Evolutionary conservation across 2,888 invertebrate species (phyloP).

Genomic region (Rhyacophila evoluta): DNA sequence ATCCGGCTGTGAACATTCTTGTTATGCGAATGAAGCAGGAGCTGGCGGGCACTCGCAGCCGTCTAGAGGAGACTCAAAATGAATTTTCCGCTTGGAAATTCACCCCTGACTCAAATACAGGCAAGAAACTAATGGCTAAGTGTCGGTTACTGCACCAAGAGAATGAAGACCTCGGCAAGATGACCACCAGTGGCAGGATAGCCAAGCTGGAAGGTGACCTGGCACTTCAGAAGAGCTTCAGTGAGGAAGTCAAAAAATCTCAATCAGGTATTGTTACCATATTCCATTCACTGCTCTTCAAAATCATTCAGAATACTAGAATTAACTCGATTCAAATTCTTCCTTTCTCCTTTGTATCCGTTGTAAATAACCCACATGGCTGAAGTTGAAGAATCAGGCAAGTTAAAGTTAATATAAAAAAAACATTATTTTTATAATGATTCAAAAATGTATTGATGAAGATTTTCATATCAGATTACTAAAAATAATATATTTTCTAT

Average conservation of each 20-base stretch:
- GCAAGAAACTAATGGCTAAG: constrained; percentile 97
- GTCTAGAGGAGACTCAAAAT: constrained; percentile 96
- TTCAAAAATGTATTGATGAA: too few relatives aligned
- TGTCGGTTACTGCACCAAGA: constrained; percentile 95
- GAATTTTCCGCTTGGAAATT: constrained; percentile 99
- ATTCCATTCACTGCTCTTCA: too few relatives aligned
- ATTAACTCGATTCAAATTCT: too few relatives aligned
- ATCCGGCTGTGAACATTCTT: constrained; percentile 95
- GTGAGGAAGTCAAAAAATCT: constrained; percentile 96
- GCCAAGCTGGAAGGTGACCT: constrained; percentile 96
- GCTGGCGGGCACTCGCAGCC: constrained; percentile 87
- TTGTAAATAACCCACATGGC: too few relatives aligned
- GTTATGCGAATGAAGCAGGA: constrained; percentile 93
- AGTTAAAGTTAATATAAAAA: too few relatives aligned
- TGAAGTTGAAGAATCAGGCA: too few relatives aligned
- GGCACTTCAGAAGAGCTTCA: constrained; percentile 93
- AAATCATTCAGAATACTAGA: too few relatives aligned
- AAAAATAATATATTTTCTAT: too few relatives aligned
- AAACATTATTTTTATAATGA: too few relatives aligned
- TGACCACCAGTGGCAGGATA: constrained; percentile 93
- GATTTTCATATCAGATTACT: too few relatives aligned
- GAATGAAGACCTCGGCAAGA: constrained; percentile 96
- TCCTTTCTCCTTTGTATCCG: too few relatives aligned
- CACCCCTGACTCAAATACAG: constrained; percentile 98
- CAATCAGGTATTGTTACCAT: constrained; percentile 94